Evolutionary conservation across 2,113 vertebrate genomes (phyloP).

Genomic region (Periophthalmus modestus): DNA sequence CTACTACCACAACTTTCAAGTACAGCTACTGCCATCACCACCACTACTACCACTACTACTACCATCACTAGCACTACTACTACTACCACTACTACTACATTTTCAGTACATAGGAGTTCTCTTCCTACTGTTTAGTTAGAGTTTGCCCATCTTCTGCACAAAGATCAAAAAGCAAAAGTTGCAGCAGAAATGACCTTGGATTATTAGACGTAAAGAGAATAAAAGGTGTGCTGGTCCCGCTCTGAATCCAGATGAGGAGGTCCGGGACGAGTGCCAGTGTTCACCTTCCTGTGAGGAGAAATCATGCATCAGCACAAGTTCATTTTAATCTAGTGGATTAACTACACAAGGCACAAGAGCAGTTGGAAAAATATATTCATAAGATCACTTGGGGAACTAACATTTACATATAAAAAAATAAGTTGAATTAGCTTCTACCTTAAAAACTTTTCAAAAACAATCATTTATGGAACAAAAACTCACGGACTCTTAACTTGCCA

Average conservation of each 20-base stretch:
- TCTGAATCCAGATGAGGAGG: constrained; percentile 15
- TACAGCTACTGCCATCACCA: too few species aligned
- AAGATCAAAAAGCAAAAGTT: constrained; percentile 22
- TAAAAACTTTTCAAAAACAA: background rate
- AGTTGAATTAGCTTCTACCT: background rate
- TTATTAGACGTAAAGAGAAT: constrained; percentile 15
- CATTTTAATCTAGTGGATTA: constrained; percentile 25
- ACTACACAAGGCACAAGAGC: constrained; percentile 3
- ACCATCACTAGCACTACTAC: too few species aligned
- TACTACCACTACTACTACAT: background rate
- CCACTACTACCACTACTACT: too few species aligned
- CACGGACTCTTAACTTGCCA: background rate
- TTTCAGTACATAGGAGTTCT: background rate
- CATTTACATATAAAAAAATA: background rate
- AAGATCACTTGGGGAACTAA: background rate
- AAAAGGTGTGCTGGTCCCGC: constrained; percentile 5
- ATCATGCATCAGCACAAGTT: constrained; percentile 2
- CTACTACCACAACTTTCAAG: too few species aligned
- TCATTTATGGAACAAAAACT: background rate
- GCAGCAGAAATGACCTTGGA: constrained; percentile 34
- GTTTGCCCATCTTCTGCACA: constrained; percentile 1
- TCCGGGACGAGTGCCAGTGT: constrained; percentile 14
- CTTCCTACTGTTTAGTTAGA: background rate
- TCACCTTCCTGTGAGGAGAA: constrained; percentile 22
- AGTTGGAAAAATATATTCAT: background rate